phyloP scores from a whole-genome alignment of 1,140 invertebrate species.

The Cotesia typhae region DNA sequence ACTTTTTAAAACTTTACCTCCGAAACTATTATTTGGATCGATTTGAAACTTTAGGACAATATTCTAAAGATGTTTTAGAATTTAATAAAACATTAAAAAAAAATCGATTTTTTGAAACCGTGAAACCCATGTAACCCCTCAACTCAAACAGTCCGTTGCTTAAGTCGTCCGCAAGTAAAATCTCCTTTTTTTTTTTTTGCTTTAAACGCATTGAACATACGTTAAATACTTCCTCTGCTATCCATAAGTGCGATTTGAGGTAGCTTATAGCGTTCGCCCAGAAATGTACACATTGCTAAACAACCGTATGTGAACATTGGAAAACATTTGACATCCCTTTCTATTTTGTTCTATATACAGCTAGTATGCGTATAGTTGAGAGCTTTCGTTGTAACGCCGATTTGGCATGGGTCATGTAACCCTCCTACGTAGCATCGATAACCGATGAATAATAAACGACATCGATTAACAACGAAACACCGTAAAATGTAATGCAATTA shows the following conservation, averaged over 20 bases:
- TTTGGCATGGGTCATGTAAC: slow-evolving; percentile 31
- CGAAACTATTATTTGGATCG: too few species aligned
- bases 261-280: slow-evolving; percentile 34
- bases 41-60: too few species aligned
- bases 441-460: slow-evolving; percentile 59
- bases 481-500: slow-evolving; percentile 51
- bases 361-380: slow-evolving; percentile 7
- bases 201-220: slow-evolving; percentile 16
- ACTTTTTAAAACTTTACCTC: too few species aligned
- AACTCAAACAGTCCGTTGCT: too few species aligned
- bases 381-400: slow-evolving; percentile 32
- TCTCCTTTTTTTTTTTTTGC: neutral
- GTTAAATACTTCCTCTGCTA: slow-evolving; percentile 13
- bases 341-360: neutral
- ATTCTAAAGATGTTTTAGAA: too few species aligned
- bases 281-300: slow-evolving; percentile 33
- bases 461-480: slow-evolving; percentile 56
- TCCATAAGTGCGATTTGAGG: slow-evolving; percentile 33
- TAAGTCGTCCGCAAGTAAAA: too few species aligned
- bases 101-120: too few species aligned
- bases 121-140: too few species aligned
- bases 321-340: slow-evolving; percentile 17
- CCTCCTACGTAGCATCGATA: slow-evolving; percentile 40
- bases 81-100: too few species aligned
- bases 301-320: slow-evolving; percentile 16